Conservation (phyloP, 2,888 invertebrate species). For the Coleophora flavipennella region DNA sequence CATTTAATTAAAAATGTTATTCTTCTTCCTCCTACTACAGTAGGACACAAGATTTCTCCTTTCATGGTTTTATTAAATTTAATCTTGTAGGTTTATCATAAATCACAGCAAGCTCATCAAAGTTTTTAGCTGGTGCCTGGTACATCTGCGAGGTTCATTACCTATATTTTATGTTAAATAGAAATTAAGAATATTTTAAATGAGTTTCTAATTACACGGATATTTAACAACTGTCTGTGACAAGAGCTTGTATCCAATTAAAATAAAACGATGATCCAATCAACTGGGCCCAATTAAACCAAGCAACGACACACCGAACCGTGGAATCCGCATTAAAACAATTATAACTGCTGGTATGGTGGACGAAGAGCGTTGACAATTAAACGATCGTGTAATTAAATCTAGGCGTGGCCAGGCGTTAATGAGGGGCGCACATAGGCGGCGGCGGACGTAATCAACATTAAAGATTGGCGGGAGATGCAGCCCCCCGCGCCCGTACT, state of each 20-base stretch:
- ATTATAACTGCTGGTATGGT: too few species aligned
- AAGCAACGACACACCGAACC: conserved; percentile 20
- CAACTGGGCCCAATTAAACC: conserved; percentile 22
- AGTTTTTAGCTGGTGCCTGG: too few species aligned
- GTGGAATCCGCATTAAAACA: conserved; percentile 42
- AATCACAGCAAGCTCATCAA: too few species aligned
- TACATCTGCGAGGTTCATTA: too few species aligned
- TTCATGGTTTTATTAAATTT: too few species aligned
- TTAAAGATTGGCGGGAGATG: conserved; percentile 74
- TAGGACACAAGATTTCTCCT: too few species aligned
- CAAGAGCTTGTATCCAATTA: conserved; percentile 28
- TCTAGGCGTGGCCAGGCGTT: conserved; percentile 66
- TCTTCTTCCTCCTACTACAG: too few species aligned
- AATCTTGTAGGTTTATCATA: too few species aligned
- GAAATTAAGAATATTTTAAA: too few species aligned
- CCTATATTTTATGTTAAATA: too few species aligned
- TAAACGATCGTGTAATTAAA: conserved; percentile 63
- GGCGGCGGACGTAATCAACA: conserved; percentile 68
- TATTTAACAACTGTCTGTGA: background rate
- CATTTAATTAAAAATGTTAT: too few species aligned
- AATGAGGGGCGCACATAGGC: conserved; percentile 68
- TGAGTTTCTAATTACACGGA: too few species aligned
- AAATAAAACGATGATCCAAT: conserved; percentile 37
- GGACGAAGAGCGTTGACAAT: conserved; percentile 40
- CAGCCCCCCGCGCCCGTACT: conserved; percentile 63